A percentile compares a stretch with the other conserved stretches of the same genome.
phyloP scores from a whole-genome alignment of 1,140 invertebrate species.

The Drosophila truncata region DNA sequence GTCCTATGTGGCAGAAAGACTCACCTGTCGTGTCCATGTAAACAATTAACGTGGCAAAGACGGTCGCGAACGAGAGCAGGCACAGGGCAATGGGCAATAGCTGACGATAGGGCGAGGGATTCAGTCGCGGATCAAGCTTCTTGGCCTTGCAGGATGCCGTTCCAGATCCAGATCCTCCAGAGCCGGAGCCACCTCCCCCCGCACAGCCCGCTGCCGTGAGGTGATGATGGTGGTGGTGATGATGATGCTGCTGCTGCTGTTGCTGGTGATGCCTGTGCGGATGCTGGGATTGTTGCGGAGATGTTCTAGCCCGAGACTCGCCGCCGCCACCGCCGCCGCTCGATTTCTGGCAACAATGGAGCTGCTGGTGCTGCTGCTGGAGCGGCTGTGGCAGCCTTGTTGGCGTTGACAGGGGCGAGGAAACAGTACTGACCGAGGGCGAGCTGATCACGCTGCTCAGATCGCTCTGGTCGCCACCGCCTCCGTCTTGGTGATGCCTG shows the following conservation, averaged over 20 bases:
- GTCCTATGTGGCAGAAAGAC: constrained; percentile 22
- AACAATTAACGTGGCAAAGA: constrained; percentile 88
- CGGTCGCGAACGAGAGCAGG: constrained; percentile 89
- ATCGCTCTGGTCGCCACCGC: constrained; percentile 69
- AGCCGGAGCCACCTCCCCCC: constrained; percentile 15
- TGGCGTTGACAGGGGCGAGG: constrained; percentile 80
- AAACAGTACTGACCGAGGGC: constrained; percentile 78
- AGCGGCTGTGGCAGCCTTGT: constrained; percentile 71
- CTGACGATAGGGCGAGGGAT: constrained; percentile 85
- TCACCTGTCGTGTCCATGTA: constrained; percentile 90
- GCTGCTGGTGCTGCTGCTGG: constrained; percentile 54
- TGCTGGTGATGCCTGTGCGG: constrained; percentile 63
- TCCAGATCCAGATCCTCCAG: constrained; percentile 21
- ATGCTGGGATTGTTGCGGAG: constrained; percentile 51
- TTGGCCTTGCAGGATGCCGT: constrained; percentile 63
- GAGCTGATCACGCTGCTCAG: constrained; percentile 78
- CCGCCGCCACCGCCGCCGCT: neutral
- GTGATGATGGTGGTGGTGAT: constrained; percentile 69
- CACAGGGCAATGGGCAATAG: constrained; percentile 88
- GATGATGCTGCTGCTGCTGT: constrained; percentile 67
- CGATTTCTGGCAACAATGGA: constrained; percentile 74
- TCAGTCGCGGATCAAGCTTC: constrained; percentile 82
- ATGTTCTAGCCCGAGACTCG: constrained; percentile 55
- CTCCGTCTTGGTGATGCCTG: constrained; percentile 52
- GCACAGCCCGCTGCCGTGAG: constrained; percentile 41